Conservation (phyloP, 2,797 vertebrate genomes). For the Rhodeus uyekii region DNA sequence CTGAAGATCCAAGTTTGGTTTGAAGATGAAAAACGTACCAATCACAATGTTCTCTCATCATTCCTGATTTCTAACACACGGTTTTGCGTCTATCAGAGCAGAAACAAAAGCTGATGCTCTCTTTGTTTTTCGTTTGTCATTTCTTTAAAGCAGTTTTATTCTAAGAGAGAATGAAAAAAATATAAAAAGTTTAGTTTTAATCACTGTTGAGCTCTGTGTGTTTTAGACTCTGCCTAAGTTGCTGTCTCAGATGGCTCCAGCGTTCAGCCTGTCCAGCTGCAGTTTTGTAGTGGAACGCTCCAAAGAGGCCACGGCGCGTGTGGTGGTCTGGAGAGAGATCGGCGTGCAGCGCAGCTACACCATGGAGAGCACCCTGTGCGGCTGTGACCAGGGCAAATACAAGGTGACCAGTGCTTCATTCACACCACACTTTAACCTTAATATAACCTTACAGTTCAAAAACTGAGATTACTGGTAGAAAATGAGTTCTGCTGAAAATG, state of each 20-base stretch:
- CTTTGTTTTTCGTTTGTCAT: too few species aligned
- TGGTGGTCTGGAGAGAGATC: conserved; percentile 97
- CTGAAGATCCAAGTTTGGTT: too few species aligned
- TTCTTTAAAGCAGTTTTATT: too few species aligned
- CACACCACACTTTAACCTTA: not conserved
- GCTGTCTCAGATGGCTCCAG: conserved; percentile 92
- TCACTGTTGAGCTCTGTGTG: conserved; percentile 43
- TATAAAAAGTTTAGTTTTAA: too few species aligned
- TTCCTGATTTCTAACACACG: too few species aligned
- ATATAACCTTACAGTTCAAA: not conserved
- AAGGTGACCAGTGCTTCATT: conserved; percentile 83
- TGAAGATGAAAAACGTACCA: too few species aligned
- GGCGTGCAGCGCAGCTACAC: conserved; percentile 97
- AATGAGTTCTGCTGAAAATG: not conserved
- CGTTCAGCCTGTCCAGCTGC: conserved; percentile 95
- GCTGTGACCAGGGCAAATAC: conserved; percentile 97
- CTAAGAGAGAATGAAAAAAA: too few species aligned
- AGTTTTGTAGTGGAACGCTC: conserved; percentile 98
- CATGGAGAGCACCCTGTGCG: conserved; percentile 98
- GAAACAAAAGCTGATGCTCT: too few species aligned
- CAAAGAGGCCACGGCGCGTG: conserved; percentile 95
- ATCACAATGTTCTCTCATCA: too few species aligned
- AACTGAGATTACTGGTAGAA: not conserved
- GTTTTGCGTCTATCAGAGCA: too few species aligned
- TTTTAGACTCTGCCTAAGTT: conserved; percentile 91